Evolutionary conservation across 2,797 vertebrate species (phyloP).

Genomic region (Acanthurus lineatus): DNA sequence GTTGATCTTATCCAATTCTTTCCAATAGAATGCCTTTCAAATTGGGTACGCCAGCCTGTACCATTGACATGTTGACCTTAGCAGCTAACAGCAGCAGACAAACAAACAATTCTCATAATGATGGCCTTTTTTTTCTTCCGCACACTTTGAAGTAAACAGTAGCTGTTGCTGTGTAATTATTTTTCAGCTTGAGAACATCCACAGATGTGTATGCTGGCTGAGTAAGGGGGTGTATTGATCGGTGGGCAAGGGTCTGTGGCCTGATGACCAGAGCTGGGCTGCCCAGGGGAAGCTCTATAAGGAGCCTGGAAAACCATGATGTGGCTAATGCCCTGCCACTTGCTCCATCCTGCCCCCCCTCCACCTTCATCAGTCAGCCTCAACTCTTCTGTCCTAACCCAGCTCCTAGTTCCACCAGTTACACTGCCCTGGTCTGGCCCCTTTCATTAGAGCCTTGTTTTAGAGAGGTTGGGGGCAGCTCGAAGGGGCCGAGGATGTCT

Average conservation of each 20-base stretch:
- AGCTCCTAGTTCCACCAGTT: constrained; percentile 73
- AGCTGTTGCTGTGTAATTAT: constrained; percentile 83
- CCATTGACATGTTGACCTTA: constrained; percentile 79
- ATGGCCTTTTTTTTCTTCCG: constrained; percentile 50
- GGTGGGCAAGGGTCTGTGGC: constrained; percentile 81
- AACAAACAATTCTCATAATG: constrained; percentile 80
- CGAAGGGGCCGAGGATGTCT: constrained; percentile 78
- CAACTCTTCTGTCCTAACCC: constrained; percentile 69
- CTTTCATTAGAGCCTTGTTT: constrained; percentile 82
- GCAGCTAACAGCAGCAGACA: constrained; percentile 73
- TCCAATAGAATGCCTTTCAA: constrained; percentile 71
- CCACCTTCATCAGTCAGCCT: constrained; percentile 70
- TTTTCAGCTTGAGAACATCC: constrained; percentile 85
- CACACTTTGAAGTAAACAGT: constrained; percentile 79
- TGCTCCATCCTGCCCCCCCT: constrained; percentile 55
- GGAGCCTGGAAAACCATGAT: constrained; percentile 84
- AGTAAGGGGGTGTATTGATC: constrained; percentile 80
- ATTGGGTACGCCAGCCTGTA: constrained; percentile 67
- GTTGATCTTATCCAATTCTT: constrained; percentile 64
- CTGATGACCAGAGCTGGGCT: constrained; percentile 78
- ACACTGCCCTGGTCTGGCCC: constrained; percentile 68
- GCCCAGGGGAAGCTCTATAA: constrained; percentile 81
- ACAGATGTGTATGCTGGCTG: constrained; percentile 76
- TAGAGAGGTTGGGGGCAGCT: constrained; percentile 73
- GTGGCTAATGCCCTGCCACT: constrained; percentile 87